Conservation (phyloP, 2,888 invertebrate species). For the Ctenicera cuprea region DNA sequence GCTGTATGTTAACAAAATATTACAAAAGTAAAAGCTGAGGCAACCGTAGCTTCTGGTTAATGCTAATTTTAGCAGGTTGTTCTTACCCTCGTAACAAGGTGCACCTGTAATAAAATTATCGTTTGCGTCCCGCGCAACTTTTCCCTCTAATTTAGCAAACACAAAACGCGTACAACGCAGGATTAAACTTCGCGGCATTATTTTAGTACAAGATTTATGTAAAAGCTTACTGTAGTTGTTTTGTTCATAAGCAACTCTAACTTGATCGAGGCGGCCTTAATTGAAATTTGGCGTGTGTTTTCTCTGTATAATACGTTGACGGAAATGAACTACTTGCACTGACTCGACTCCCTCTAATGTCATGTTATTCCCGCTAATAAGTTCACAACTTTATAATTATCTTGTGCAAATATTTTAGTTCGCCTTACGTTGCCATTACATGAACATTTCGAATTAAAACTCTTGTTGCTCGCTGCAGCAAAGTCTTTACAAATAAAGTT, state of each 20-base stretch:
- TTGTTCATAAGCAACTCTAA: constrained; percentile 62
- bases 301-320: constrained; percentile 60
- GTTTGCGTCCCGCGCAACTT: constrained; percentile 58
- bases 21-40: constrained; percentile 25
- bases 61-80: constrained; percentile 59
- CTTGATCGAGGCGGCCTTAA: constrained; percentile 65
- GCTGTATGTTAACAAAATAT: constrained; percentile 26
- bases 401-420: constrained; percentile 37
- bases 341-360: constrained; percentile 56
- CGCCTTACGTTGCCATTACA: background rate
- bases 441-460: constrained; percentile 5
- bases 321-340: constrained; percentile 60
- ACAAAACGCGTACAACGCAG: constrained; percentile 55
- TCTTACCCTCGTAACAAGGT: constrained; percentile 48
- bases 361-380: constrained; percentile 46
- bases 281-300: constrained; percentile 66
- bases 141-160: constrained; percentile 61
- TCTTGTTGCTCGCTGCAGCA: background rate
- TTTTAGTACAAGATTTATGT: constrained; percentile 64
- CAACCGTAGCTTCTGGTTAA: constrained; percentile 45
- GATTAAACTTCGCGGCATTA: constrained; percentile 61
- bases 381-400: constrained; percentile 48
- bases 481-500: too few species aligned
- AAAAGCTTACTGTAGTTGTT: constrained; percentile 62
- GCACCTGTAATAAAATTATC: constrained; percentile 64